Evolutionary conservation across 2,888 invertebrate genomes (phyloP).

Genomic region (Synanthedon formicaeformis): DNA sequence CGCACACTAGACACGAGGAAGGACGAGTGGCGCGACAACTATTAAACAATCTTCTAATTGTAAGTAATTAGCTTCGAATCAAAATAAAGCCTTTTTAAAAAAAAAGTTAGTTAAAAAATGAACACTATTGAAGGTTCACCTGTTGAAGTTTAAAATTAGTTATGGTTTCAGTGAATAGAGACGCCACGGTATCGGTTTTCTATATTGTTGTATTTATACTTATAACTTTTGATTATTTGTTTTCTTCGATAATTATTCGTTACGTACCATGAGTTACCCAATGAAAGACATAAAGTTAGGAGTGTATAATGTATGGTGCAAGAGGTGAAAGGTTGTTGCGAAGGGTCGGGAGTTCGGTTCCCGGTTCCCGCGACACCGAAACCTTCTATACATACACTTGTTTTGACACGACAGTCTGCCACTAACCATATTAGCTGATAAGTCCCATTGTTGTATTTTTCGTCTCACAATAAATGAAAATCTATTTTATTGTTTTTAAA

Average conservation of each 20-base stretch:
- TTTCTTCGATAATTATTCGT: constrained; percentile 64
- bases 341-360: neutral
- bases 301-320: constrained; percentile 26
- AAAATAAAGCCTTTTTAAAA: constrained; percentile 66
- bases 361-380: constrained; percentile 4
- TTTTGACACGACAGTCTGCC: constrained; percentile 67
- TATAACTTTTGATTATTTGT: constrained; percentile 11
- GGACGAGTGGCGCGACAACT: constrained; percentile 41
- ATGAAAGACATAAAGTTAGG: constrained; percentile 69
- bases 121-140: constrained; percentile 64
- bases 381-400: constrained; percentile 35
- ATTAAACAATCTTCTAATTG: constrained; percentile 69
- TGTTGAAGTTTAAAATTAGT: constrained; percentile 58
- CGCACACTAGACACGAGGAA: constrained; percentile 5
- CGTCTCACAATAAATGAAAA: constrained; percentile 72
- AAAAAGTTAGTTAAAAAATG: constrained; percentile 50
- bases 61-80: constrained; percentile 69
- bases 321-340: constrained; percentile 5
- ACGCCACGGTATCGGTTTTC: constrained; percentile 52
- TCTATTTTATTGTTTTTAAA: constrained; percentile 70
- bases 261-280: constrained; percentile 58
- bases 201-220: constrained; percentile 34
- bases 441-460: constrained; percentile 72
- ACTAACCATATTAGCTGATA: constrained; percentile 69
- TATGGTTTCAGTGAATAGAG: constrained; percentile 62